Percentiles rank a stretch among this genome's conserved stretches.
These are phyloP conservation scores for Bagarius yarrelli DNA, from an alignment of 2,113 vertebrate species.

Conservation along the genomic window DNA sequence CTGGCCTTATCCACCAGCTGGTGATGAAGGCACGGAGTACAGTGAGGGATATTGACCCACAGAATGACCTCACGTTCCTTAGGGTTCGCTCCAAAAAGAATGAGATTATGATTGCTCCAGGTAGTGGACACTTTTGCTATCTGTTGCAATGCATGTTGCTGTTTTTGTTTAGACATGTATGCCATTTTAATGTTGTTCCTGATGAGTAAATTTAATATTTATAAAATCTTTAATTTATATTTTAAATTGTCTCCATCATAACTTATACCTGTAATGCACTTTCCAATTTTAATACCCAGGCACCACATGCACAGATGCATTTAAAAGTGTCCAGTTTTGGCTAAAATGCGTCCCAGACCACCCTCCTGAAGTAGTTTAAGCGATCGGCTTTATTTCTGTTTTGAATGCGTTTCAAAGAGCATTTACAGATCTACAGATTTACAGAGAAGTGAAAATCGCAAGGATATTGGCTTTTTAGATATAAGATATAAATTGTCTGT, in stretches of 20 bases:
- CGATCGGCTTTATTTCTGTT: no score
- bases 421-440: no score
- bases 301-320: no score
- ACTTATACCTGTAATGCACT: no score
- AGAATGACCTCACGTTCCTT: conserved; percentile 94
- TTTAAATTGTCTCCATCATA: background rate
- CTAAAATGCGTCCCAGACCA: no score
- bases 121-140: conserved; percentile 62
- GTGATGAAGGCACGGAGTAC: conserved; percentile 87
- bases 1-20: conserved; percentile 87
- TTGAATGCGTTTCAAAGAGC: no score
- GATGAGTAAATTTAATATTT: background rate
- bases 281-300: no score
- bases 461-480: no score
- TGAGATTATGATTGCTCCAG: conserved; percentile 96
- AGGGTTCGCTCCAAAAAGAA: conserved; percentile 95
- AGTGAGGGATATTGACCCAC: conserved; percentile 86
- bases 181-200: background rate
- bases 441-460: no score
- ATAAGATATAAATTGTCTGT: no score
- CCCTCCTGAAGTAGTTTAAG: no score
- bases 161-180: background rate
- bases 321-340: no score
- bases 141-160: background rate
- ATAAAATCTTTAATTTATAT: background rate